Percentiles rank a stretch among this genome's conserved stretches.
phyloP scores from a whole-genome alignment of 2,113 vertebrate genomes.

The Paraplagusia blochii region DNA sequence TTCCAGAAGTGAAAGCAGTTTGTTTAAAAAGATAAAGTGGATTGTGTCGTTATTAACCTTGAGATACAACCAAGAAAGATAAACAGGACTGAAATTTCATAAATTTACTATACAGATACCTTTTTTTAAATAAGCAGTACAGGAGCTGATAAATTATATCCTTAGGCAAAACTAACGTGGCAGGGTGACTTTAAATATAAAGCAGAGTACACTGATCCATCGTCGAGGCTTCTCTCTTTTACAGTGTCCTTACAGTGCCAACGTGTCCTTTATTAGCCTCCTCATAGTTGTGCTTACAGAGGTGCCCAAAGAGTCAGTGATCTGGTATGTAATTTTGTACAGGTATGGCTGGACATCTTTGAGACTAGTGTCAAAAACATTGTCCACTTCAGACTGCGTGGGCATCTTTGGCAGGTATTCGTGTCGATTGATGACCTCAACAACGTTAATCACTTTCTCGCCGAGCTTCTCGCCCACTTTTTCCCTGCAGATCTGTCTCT shows the following conservation, averaged over 20 bases:
- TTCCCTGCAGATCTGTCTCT: conserved; percentile 96
- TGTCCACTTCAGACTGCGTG: conserved; percentile 97
- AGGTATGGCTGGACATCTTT: conserved; percentile 97
- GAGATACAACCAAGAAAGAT: conserved; percentile 1
- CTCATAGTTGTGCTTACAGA: conserved; percentile 98
- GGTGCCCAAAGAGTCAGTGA: conserved; percentile 91
- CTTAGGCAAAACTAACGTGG: neutral
- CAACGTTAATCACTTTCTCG: conserved; percentile 96
- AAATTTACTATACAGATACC: too few relatives aligned
- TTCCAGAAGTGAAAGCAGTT: neutral
- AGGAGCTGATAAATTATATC: conserved; percentile 3
- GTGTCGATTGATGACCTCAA: conserved; percentile 96
- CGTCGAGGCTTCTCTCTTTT: neutral
- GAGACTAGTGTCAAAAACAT: conserved; percentile 94
- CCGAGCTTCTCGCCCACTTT: conserved; percentile 97
- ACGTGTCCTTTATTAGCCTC: conserved; percentile 94
- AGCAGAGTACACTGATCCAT: conserved; percentile 2
- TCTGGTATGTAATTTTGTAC: conserved; percentile 96
- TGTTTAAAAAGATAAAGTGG: neutral
- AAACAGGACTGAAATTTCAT: too few relatives aligned
- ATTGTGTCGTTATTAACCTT: conserved; percentile 23
- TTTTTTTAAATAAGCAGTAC: neutral
- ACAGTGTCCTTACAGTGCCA: conserved; percentile 80
- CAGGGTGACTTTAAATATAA: neutral
- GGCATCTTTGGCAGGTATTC: conserved; percentile 99